phyloP scores from a whole-genome alignment of 2,797 vertebrate species.

The Cuniculus paca region DNA sequence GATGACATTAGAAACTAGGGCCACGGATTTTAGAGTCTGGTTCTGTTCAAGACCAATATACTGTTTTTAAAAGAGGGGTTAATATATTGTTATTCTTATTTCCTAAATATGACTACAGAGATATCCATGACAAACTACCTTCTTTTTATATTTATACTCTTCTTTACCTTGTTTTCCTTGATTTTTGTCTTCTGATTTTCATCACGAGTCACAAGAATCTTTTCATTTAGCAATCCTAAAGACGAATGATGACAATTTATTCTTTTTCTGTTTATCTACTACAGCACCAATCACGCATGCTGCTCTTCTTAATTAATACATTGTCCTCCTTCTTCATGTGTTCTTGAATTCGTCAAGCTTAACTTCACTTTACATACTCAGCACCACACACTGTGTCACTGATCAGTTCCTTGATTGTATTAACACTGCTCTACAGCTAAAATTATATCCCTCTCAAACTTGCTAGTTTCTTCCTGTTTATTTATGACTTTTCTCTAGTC shows the following conservation, averaged over 20 bases:
- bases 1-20: not conserved
- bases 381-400: not conserved
- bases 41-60: not conserved
- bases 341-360: conserved; percentile 39
- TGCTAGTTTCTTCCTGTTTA: not conserved
- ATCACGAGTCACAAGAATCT: not conserved
- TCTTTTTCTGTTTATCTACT: conserved; percentile 17
- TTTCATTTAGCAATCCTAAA: not conserved
- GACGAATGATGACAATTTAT: not conserved
- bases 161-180: not conserved
- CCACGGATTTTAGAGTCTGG: not conserved
- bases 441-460: not conserved
- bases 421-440: not conserved
- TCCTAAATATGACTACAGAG: not conserved
- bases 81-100: not conserved
- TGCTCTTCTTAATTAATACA: conserved; percentile 62
- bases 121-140: not conserved
- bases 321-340: not conserved
- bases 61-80: conserved; percentile 34
- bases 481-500: not conserved
- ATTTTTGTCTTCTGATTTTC: not conserved
- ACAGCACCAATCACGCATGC: not conserved
- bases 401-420: not conserved
- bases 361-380: conserved; percentile 57
- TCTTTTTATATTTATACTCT: not conserved